phyloP scores from a whole-genome alignment of 1,140 invertebrate species.

The Radopholus similis region DNA sequence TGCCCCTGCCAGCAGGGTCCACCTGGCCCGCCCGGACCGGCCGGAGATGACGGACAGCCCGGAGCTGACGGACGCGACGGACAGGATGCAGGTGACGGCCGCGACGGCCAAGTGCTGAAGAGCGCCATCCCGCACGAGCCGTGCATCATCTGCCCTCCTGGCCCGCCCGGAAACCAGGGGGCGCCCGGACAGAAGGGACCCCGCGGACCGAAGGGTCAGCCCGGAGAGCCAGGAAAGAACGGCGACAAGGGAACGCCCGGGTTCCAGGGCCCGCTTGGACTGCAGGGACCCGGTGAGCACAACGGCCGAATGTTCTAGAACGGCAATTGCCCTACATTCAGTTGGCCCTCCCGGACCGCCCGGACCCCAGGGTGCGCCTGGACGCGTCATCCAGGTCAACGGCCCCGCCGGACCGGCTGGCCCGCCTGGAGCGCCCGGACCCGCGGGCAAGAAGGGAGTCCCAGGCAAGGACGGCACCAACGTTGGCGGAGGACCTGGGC shows the following conservation, averaged over 20 bases:
- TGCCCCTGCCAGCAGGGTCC: slow-evolving; percentile 56
- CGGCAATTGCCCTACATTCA: slow-evolving; percentile 20
- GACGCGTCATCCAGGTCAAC: slow-evolving; percentile 50
- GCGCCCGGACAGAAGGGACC: slow-evolving; percentile 56
- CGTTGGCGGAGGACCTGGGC: slow-evolving; percentile 27
- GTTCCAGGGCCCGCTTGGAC: slow-evolving; percentile 36
- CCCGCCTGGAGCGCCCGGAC: slow-evolving; percentile 46
- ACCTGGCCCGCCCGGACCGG: slow-evolving; percentile 45
- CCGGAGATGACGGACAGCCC: slow-evolving; percentile 44
- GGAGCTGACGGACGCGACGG: slow-evolving; percentile 45
- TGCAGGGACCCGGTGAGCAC: slow-evolving; percentile 25
- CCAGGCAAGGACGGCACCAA: slow-evolving; percentile 47
- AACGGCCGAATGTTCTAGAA: neutral
- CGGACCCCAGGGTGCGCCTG: slow-evolving; percentile 48
- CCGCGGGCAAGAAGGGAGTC: slow-evolving; percentile 39
- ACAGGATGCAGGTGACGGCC: slow-evolving; percentile 44
- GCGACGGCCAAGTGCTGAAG: slow-evolving; percentile 42
- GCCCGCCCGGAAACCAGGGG: slow-evolving; percentile 47
- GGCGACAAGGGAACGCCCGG: slow-evolving; percentile 53
- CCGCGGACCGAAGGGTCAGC: slow-evolving; percentile 54
- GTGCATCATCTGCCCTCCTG: slow-evolving; percentile 58
- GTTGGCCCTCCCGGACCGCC: slow-evolving; percentile 46
- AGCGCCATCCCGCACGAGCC: slow-evolving; percentile 53
- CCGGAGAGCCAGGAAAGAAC: slow-evolving; percentile 43
- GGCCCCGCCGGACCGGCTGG: slow-evolving; percentile 52